Evolutionary conservation across 2,888 invertebrate species (phyloP), one percentile per base, ranked within the genome.

Genomic region (Dioctria rufipes): DNA sequence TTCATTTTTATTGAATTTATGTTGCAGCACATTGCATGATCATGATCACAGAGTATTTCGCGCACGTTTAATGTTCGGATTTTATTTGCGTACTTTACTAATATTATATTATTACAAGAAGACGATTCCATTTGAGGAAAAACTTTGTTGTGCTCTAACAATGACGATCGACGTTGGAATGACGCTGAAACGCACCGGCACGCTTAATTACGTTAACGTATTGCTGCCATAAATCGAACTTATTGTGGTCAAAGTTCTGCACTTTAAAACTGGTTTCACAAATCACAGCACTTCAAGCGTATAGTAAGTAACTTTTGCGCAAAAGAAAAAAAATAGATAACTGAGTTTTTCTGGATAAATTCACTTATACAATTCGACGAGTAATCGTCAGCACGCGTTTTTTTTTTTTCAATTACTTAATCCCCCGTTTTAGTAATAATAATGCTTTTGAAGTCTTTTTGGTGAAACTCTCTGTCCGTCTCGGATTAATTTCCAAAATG

Each of bases 211-310:
- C 25, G 25, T 25, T 25, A 25, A 25, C 25, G 25, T 25, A 25
- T 25, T 25, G 2, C 25, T 25, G 25, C 25, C 25, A 2, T 25
- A 25, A 25, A 2, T 9, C n/a, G 13, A 54, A 54, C 40, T n/a
- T 0, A 49, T 58, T 54, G 25, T 42, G 73, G 42, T 40, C 60
- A 73, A 73, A 73, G 73, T 73, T 73, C 60, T 39, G 40, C 13
- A 73, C 40, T 73, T n/a, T 9, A n/a, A 73, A 73, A 73, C 73
- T n/a, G 58, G 73, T 60, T 73, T 9, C 73, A 60, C 58, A 46
- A 46, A 1, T n/a, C 4, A 58, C 58, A 13, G 39, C 42, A 58
- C 54, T 60, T 54, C 58, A 40, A 49, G 46, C 25, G 51, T 49
- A 25, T 46, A 8, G 46, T 46, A 6, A 46, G 8, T 46, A 11